Evolutionary conservation across 2,797 vertebrate genomes (phyloP).

Genomic region (Pseudotriccus pelzelni): DNA sequence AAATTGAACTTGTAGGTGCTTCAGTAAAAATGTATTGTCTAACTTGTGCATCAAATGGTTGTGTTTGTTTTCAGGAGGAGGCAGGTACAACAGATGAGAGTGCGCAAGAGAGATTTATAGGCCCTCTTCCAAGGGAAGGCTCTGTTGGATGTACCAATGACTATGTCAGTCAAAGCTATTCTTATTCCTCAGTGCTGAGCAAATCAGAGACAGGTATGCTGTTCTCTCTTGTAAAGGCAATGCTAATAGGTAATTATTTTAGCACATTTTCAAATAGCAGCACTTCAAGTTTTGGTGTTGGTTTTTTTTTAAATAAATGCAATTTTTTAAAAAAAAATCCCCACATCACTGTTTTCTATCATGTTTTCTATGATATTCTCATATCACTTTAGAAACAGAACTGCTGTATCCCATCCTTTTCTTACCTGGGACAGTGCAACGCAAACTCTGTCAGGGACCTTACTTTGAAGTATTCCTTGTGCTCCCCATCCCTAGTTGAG

Average conservation of each 20-base stretch:
- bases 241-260: neutral
- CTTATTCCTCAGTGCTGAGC: slow-evolving; percentile 94
- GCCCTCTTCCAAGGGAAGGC: slow-evolving; percentile 90
- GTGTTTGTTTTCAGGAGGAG: slow-evolving; percentile 84
- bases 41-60: neutral
- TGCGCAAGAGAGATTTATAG: slow-evolving; percentile 90
- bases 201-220: slow-evolving; percentile 94
- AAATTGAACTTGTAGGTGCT: neutral
- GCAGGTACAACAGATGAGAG: slow-evolving; percentile 85
- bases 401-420: neutral
- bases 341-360: neutral
- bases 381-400: neutral
- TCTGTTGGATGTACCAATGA: slow-evolving; percentile 88
- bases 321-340: neutral
- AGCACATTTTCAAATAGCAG: neutral
- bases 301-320: neutral
- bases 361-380: neutral
- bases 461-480: neutral
- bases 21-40: neutral
- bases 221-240: neutral
- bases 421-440: neutral
- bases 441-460: neutral
- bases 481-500: neutral
- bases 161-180: slow-evolving; percentile 94
- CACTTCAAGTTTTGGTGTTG: neutral